Conservation (phyloP, 2,113 vertebrate species). For the Oostethus manadensis region DNA sequence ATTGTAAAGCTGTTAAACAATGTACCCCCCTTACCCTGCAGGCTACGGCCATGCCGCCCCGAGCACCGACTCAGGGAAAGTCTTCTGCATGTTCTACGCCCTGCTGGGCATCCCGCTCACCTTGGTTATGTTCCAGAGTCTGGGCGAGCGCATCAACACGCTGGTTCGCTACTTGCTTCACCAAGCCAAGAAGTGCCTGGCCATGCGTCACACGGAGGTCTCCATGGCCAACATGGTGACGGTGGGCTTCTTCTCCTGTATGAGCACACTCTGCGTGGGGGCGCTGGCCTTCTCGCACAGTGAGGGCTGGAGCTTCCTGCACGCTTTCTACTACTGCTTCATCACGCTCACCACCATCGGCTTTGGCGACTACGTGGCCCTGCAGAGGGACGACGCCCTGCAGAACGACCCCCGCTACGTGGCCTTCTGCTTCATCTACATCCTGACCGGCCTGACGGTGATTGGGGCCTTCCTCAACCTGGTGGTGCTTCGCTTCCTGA, state of each 20-base stretch:
- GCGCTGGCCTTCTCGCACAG: slow-evolving; percentile 89
- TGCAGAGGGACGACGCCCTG: slow-evolving; percentile 90
- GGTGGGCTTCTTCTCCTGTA: slow-evolving; percentile 94
- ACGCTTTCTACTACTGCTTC: slow-evolving; percentile 98
- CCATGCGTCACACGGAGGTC: slow-evolving; percentile 83
- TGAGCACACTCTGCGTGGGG: slow-evolving; percentile 88
- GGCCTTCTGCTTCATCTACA: slow-evolving; percentile 97
- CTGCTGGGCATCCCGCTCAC: slow-evolving; percentile 95
- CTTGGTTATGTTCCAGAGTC: slow-evolving; percentile 97
- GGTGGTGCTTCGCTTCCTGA: slow-evolving; percentile 95
- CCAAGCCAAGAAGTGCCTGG: slow-evolving; percentile 86
- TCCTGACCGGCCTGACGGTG: slow-evolving; percentile 91
- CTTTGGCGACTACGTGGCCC: slow-evolving; percentile 79
- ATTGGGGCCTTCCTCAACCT: slow-evolving; percentile 97
- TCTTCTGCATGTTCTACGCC: slow-evolving; percentile 98
- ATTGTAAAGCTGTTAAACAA: too few species aligned
- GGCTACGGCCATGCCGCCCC: slow-evolving; percentile 96
- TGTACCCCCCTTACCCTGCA: slow-evolving; percentile 46
- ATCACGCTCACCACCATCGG: slow-evolving; percentile 97
- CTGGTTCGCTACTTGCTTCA: slow-evolving; percentile 88
- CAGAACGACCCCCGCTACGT: slow-evolving; percentile 93
- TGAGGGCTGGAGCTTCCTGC: slow-evolving; percentile 96
- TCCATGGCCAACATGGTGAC: slow-evolving; percentile 99
- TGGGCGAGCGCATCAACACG: slow-evolving; percentile 96
- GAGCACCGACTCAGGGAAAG: slow-evolving; percentile 93